Conservation (phyloP, 2,888 invertebrate genomes). For the Lasioglossum villosulum region DNA sequence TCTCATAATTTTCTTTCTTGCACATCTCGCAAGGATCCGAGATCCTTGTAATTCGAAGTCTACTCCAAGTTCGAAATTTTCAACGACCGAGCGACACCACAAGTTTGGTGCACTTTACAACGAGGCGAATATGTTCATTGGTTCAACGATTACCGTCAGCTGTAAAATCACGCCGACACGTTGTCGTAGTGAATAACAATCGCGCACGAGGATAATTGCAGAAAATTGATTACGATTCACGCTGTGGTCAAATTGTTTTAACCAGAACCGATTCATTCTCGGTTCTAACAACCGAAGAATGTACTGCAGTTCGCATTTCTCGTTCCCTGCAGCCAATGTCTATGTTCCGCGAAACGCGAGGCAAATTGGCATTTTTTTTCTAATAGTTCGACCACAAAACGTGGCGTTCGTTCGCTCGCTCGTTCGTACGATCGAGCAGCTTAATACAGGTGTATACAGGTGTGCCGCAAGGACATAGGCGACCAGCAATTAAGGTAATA, state of each 20-base stretch:
- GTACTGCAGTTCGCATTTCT: neutral
- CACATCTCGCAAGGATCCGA: no score
- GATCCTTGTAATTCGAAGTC: no score
- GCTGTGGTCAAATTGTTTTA: neutral
- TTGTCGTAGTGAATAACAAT: neutral
- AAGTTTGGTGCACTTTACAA: conserved; percentile 13
- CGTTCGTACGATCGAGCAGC: conserved; percentile 34
- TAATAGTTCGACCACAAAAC: conserved; percentile 40
- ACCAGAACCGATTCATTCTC: neutral
- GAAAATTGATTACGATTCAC: neutral
- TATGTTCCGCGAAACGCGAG: neutral
- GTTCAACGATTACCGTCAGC: neutral
- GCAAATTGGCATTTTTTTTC: conserved; percentile 17
- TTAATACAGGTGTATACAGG: conserved; percentile 59
- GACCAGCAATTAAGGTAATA: conserved; percentile 48
- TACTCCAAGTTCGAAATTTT: no score
- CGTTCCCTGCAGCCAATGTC: neutral
- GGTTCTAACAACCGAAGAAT: neutral
- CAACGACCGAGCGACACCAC: no score
- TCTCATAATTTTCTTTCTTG: no score
- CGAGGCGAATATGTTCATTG: neutral
- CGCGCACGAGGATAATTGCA: neutral
- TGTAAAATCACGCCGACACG: neutral
- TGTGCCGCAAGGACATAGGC: conserved; percentile 56
- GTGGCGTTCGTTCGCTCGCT: neutral